Evolutionary conservation across 2,797 vertebrate genomes (phyloP), one percentile per base, ranked within the genome.

Genomic region (Brachyalestes nurse): DNA sequence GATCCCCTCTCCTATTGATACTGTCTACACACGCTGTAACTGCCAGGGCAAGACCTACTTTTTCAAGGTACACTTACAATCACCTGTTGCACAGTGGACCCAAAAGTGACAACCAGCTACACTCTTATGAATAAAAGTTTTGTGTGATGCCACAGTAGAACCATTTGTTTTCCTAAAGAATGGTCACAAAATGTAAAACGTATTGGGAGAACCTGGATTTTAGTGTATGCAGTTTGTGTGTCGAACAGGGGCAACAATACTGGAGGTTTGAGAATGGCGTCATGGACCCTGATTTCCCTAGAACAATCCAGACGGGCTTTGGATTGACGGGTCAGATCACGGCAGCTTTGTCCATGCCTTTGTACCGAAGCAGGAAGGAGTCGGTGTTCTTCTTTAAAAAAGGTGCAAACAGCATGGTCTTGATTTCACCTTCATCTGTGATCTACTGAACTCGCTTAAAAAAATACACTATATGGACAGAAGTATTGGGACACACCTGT

Each of bases 21-120:
- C 97, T 0, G 96, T 95, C 78, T 99, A 97, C 89, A 98, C 97
- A 16, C 94, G 98, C 86, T 99, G 98, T 88, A 98, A 97, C 92
- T 99, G 98, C 82, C 94, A 96, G 34, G 96, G 96, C 5, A 98
- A 98, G 88, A 99, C 96, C 2, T 99, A 98, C 92, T 96, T 99
- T 88, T 94, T 99, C 79, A 99, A 96, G 96, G 98, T 99, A 13
- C 47, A 51, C 13, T 51, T 13, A 51, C 13, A 7, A 45, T 45
- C 42, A 45, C 7, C 42, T 45, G 42, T 45, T 45, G 2, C 42
- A 45, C 34, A 45, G 1, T 45, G 42, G 42, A 8, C 42, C 34
- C 34, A 34, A 34, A 34, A 34, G 34, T 34, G 34, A 34, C 34
- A 34, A 34, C 34, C 34, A 34, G 0, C 34, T 34, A 34, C 34